Evolutionary conservation across 2,113 vertebrate species (phyloP).

Genomic region (Mormyrus lacerda): DNA sequence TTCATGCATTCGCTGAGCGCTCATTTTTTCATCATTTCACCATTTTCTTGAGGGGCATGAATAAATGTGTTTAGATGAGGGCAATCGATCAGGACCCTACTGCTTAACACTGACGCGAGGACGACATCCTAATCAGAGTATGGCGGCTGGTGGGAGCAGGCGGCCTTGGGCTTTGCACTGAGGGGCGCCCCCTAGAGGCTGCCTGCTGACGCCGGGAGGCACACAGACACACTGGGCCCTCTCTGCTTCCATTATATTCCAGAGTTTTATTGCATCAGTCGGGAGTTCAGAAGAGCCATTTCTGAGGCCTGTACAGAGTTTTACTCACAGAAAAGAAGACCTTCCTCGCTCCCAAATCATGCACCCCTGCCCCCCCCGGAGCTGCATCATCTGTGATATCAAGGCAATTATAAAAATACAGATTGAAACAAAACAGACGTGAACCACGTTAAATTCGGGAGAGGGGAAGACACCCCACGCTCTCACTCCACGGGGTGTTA

Average conservation of each 20-base stretch:
- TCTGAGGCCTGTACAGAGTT: constrained; percentile 50
- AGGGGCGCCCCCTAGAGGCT: neutral
- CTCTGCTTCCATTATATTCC: constrained; percentile 36
- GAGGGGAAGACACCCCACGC: constrained; percentile 32
- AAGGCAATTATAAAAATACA: constrained; percentile 73
- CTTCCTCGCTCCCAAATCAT: constrained; percentile 31
- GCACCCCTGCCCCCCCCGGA: constrained; percentile 33
- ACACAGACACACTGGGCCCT: neutral
- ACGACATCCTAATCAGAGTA: neutral
- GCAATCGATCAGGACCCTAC: neutral
- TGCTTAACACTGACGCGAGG: neutral
- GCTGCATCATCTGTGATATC: constrained; percentile 51
- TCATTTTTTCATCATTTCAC: neutral
- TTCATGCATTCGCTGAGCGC: neutral
- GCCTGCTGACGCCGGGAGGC: neutral
- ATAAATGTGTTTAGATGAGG: neutral
- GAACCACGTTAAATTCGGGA: constrained; percentile 28
- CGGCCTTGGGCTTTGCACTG: neutral
- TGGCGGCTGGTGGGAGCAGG: neutral
- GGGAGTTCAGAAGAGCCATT: constrained; percentile 49
- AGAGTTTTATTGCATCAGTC: constrained; percentile 66
- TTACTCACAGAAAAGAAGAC: constrained; percentile 25
- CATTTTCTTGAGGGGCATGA: neutral
- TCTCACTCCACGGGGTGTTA: constrained; percentile 31
- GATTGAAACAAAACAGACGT: constrained; percentile 45